phyloP scores from a whole-genome alignment of 1,140 invertebrate genomes.

The Drosophila nebulosa region DNA sequence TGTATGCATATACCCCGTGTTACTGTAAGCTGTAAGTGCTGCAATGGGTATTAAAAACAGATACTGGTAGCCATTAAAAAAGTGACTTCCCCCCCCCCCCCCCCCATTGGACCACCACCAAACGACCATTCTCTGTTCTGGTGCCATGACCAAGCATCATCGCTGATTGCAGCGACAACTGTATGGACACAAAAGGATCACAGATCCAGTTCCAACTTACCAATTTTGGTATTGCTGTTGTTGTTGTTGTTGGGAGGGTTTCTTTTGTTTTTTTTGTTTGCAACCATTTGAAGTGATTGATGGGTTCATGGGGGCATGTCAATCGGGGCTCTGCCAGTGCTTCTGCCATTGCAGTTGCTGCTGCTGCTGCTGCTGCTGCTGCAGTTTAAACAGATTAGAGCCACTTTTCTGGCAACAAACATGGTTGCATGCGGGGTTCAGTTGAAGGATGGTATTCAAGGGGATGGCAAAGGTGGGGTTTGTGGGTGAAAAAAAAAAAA shows the following conservation, averaged over 20 bases:
- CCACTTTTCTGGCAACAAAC: conserved; percentile 56
- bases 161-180: conserved; percentile 48
- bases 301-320: conserved; percentile 67
- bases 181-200: conserved; percentile 35
- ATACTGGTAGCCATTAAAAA: neutral
- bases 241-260: neutral
- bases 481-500: conserved; percentile 3
- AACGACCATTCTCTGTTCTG: too few species aligned
- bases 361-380: conserved; percentile 26
- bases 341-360: conserved; percentile 6
- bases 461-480: neutral
- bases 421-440: neutral
- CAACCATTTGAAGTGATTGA: conserved; percentile 62
- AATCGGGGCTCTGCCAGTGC: conserved; percentile 42
- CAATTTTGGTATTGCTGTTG: neutral
- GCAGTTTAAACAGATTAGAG: conserved; percentile 79
- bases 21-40: neutral
- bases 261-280: neutral
- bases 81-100: neutral
- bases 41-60: neutral
- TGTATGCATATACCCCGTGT: neutral
- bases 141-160: conserved; percentile 23
- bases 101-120: neutral
- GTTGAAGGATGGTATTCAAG: neutral
- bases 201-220: neutral